Conservation (phyloP, 2,888 invertebrate species). For the Trichopoda pennipes region DNA sequence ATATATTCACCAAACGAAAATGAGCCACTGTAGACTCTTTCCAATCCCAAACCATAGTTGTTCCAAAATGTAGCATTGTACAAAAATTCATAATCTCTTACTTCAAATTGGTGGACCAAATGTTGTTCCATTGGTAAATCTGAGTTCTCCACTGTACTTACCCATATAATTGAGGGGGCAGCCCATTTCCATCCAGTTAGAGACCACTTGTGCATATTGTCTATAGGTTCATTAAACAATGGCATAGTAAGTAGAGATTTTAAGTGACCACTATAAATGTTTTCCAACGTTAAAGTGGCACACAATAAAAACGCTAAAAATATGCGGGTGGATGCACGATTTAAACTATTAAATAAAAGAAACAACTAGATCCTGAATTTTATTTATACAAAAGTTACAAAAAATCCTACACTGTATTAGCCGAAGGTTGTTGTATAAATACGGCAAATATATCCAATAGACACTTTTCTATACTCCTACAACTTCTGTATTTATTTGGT, state of each 20-base stretch:
- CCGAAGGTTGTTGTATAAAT: constrained; percentile 79
- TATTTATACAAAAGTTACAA: neutral
- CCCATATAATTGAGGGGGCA: constrained; percentile 78
- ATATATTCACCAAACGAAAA: constrained; percentile 77
- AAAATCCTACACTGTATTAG: constrained; percentile 72
- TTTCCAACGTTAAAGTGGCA: constrained; percentile 78
- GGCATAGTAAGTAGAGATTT: constrained; percentile 79
- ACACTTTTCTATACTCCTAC: constrained; percentile 69
- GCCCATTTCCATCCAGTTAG: constrained; percentile 77
- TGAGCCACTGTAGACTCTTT: constrained; percentile 75
- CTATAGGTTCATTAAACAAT: constrained; percentile 75
- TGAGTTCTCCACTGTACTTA: constrained; percentile 74
- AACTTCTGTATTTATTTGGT: constrained; percentile 55
- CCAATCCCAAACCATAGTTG: constrained; percentile 77
- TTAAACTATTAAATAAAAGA: constrained; percentile 70
- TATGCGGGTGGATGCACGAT: constrained; percentile 74
- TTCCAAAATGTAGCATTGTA: constrained; percentile 75
- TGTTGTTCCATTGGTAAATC: constrained; percentile 75
- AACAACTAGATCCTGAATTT: neutral
- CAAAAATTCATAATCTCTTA: constrained; percentile 74
- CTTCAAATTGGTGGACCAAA: constrained; percentile 74
- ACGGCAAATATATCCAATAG: constrained; percentile 76
- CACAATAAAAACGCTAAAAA: constrained; percentile 76
- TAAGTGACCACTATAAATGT: constrained; percentile 79
- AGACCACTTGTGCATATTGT: constrained; percentile 77